Base-by-base conservation (phyloP, 2,113 vertebrate genomes). In the Epinephelus fuscoguttatus region DNA sequence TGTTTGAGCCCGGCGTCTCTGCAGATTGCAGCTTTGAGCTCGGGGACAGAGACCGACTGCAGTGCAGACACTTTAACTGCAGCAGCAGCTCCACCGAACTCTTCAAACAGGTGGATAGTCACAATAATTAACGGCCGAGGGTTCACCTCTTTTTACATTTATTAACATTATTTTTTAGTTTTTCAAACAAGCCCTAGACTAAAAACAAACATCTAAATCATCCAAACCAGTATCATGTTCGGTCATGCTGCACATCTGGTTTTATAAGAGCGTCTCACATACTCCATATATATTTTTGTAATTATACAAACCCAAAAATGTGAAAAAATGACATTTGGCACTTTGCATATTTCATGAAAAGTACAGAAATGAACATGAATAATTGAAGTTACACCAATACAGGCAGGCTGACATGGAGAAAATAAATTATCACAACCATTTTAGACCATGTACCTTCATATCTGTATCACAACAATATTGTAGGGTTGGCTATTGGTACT, bases 1-100 rank as follows among this genome's bases (percentile, higher is more conserved):
- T 8, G 79, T 60, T 59, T 57, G 66, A 78, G 62, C 49, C 42
- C 12, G 7, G 13, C 7, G 18, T 61, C 71, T 81, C 61, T 86
- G 70, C 75, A 81, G 87, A 69, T 45, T 57, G 76, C 53, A 72
- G 57, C 18, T 42, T 13, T 61, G 70, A 42, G 83, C 67, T 78
- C 77, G 14, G 77, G 62, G 12, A 27, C 69, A 70, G 67, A 78
- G 63, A 70, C 15, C 3, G 3, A 23, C 70, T 3, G 71, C 59
- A 55, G 37, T 45, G 70, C 75, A 42, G 68, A 55, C 59, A 25
- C 49, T 62, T 71, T 67, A 40, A 63, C 18, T 59, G 33, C 78
- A 27, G 3, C 57, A 23, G 76, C 66, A 50, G 19, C 37, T 19
- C 2, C 17, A 12, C 15, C 2, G 5, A 53, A 27, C 59, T 1